Evolutionary conservation across 2,888 invertebrate species (phyloP).

Genomic region (Adelphocoris suturalis): DNA sequence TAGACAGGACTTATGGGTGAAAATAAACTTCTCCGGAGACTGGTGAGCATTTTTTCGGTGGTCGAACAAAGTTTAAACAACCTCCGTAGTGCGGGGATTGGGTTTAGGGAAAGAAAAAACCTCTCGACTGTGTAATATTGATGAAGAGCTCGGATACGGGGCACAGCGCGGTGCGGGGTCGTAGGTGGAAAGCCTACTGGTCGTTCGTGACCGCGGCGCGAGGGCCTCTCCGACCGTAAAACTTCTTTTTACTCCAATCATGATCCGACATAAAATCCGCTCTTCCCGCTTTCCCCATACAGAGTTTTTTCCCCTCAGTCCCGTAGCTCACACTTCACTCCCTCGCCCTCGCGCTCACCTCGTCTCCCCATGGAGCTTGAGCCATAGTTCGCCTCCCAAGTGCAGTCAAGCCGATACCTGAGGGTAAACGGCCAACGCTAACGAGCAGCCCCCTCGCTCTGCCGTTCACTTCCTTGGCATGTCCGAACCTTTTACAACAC

Average conservation of each 20-base stretch:
- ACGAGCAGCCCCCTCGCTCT: slow-evolving; percentile 6
- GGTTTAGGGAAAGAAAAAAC: not conserved
- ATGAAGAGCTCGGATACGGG: slow-evolving; percentile 1
- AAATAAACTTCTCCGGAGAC: too few species aligned
- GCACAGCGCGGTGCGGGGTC: not conserved
- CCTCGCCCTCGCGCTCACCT: not conserved
- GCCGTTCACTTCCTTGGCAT: slow-evolving; percentile 8
- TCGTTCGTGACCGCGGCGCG: slow-evolving; percentile 36
- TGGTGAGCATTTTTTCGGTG: not conserved
- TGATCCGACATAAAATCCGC: slow-evolving; percentile 39
- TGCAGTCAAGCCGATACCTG: slow-evolving; percentile 32
- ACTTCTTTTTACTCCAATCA: slow-evolving; percentile 39
- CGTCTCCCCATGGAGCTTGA: not conserved
- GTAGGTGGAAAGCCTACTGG: slow-evolving; percentile 36
- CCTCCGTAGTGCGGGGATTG: not conserved
- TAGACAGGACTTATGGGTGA: too few species aligned
- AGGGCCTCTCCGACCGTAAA: slow-evolving; percentile 19
- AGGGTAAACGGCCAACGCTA: slow-evolving; percentile 36
- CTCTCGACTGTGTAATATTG: slow-evolving; percentile 28
- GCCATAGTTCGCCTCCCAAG: slow-evolving; percentile 33
- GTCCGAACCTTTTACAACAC: slow-evolving; percentile 36
- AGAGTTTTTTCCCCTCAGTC: slow-evolving; percentile 22
- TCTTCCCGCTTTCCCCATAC: slow-evolving; percentile 30
- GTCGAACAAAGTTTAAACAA: not conserved
- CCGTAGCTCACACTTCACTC: not conserved